Conservation (phyloP, 2,113 vertebrate species). For the Porphyrio hochstetteri region DNA sequence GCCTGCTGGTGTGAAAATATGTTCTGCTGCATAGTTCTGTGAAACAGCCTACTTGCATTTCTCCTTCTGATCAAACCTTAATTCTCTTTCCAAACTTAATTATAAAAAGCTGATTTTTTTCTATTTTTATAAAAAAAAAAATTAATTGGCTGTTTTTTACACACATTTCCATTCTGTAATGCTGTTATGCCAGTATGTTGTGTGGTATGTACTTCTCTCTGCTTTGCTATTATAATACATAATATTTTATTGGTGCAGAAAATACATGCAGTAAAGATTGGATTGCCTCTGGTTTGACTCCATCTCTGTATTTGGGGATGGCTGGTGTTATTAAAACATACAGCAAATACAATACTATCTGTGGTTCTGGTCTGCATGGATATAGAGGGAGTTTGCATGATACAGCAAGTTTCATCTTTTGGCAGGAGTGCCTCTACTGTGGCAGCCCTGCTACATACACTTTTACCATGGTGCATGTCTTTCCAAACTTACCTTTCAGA, state of each 20-base stretch:
- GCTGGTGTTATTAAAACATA: neutral
- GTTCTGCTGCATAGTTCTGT: slow-evolving; percentile 6
- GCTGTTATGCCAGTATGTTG: neutral
- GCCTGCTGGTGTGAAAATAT: slow-evolving; percentile 51
- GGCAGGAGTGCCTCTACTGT: neutral
- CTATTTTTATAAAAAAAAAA: neutral
- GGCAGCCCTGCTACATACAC: neutral
- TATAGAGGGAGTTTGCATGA: neutral
- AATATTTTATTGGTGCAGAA: neutral
- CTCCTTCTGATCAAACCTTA: neutral
- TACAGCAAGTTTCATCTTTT: neutral
- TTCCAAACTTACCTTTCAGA: neutral
- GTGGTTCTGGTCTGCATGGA: neutral
- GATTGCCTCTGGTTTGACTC: neutral
- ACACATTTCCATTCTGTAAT: neutral
- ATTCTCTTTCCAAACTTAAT: slow-evolving; percentile 11
- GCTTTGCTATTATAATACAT: neutral
- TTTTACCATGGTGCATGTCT: neutral
- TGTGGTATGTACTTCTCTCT: neutral
- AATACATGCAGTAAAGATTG: neutral
- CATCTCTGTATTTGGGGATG: neutral
- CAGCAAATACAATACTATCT: neutral
- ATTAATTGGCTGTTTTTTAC: neutral
- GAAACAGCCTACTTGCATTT: slow-evolving; percentile 31
- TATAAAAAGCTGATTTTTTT: neutral